Percentiles rank a stretch among this genome's conserved stretches.
Evolutionary conservation across 2,113 vertebrate species (phyloP).

Genomic region (Octodon degus): DNA sequence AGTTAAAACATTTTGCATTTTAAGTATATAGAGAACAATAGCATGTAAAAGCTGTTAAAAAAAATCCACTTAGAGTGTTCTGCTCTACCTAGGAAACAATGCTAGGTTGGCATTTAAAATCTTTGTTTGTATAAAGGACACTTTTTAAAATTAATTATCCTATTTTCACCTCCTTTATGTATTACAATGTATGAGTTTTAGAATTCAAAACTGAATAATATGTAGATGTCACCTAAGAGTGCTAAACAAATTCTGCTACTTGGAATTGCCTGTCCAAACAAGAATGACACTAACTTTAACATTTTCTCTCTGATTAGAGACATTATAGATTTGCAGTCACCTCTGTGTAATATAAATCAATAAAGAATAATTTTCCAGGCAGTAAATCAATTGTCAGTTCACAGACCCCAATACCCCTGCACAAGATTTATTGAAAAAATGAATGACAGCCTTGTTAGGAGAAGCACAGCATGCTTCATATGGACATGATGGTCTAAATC

Average conservation of each 20-base stretch:
- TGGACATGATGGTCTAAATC: constrained; percentile 73
- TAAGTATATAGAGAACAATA: constrained; percentile 6
- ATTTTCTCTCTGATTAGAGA: constrained; percentile 88
- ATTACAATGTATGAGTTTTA: constrained; percentile 85
- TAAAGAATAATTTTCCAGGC: constrained; percentile 92
- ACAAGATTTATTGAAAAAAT: constrained; percentile 88
- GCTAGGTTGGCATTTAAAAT: constrained; percentile 82
- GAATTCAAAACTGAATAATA: constrained; percentile 87
- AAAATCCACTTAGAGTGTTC: constrained; percentile 64
- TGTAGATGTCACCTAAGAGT: constrained; percentile 85
- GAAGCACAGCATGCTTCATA: constrained; percentile 79
- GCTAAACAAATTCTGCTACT: constrained; percentile 85
- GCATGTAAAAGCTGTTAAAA: constrained; percentile 57
- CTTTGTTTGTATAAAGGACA: constrained; percentile 79
- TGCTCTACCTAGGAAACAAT: constrained; percentile 69
- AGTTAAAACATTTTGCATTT: constrained; percentile 53
- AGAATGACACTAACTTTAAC: constrained; percentile 87
- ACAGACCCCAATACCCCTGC: constrained; percentile 85
- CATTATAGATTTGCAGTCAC: constrained; percentile 85
- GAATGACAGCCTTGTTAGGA: constrained; percentile 89
- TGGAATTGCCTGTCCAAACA: constrained; percentile 87
- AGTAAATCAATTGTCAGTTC: constrained; percentile 91
- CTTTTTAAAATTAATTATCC: constrained; percentile 81
- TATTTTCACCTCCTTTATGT: constrained; percentile 79
- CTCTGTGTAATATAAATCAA: constrained; percentile 88